Conservation (phyloP, 2,113 vertebrate species). For the Festucalex cinctus region DNA sequence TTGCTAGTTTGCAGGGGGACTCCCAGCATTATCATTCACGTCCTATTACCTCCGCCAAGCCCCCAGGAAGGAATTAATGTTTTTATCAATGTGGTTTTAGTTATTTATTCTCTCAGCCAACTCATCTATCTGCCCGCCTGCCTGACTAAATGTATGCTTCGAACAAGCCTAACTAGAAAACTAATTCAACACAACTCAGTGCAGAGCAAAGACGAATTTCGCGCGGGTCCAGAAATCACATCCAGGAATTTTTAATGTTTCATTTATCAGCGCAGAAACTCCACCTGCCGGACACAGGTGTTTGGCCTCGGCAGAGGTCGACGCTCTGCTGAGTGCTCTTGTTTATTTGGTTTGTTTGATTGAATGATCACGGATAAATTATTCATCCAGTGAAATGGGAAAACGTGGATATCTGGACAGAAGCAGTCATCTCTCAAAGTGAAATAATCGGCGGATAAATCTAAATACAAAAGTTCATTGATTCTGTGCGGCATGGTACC, state of each 20-base stretch:
- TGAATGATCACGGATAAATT: background rate
- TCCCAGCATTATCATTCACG: conserved; percentile 32
- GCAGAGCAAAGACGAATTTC: background rate
- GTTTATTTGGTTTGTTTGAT: background rate
- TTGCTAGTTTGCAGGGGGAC: conserved; percentile 33
- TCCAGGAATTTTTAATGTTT: background rate
- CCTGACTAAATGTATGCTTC: too few species aligned
- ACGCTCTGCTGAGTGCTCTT: background rate
- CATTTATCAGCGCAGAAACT: background rate
- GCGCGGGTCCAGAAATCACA: background rate
- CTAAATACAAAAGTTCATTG: background rate
- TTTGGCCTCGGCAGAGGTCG: conserved; percentile 6
- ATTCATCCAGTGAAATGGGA: background rate
- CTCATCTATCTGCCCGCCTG: background rate
- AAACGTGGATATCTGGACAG: background rate
- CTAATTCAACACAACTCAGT: background rate
- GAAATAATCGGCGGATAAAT: background rate
- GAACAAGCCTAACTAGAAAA: background rate
- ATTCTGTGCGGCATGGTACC: background rate
- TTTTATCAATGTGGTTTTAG: conserved; percentile 10
- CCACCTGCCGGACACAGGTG: background rate
- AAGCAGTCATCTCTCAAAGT: background rate
- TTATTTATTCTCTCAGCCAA: conserved; percentile 4
- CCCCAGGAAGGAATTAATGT: conserved; percentile 1
- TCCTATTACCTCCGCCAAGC: conserved; percentile 9